Conservation (phyloP, 2,888 invertebrate genomes). For the Eurois occulta region DNA sequence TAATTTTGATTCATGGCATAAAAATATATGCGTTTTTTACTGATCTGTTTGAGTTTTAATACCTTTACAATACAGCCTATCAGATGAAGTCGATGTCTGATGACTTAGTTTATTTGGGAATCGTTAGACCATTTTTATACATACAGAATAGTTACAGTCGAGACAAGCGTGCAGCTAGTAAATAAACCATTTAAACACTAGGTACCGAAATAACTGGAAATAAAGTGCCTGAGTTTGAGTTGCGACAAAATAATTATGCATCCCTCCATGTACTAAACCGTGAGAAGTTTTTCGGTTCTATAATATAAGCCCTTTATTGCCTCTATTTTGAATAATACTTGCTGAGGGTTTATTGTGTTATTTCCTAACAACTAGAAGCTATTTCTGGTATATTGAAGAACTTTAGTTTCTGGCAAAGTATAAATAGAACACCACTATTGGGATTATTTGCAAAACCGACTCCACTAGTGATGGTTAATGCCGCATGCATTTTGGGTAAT, state of each 20-base stretch:
- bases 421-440: background rate
- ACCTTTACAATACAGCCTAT: conserved; percentile 57
- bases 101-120: conserved; percentile 12
- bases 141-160: conserved; percentile 42
- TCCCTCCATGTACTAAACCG: background rate
- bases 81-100: conserved; percentile 42
- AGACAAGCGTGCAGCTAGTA: conserved; percentile 53
- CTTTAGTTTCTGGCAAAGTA: background rate
- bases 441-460: background rate
- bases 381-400: background rate
- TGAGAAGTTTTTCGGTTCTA: background rate
- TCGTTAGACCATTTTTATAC: conserved; percentile 38
- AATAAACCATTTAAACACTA: background rate
- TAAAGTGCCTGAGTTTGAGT: background rate
- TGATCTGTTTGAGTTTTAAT: conserved; percentile 66
- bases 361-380: background rate
- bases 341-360: too few species aligned
- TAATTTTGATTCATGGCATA: conserved; percentile 67
- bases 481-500: background rate
- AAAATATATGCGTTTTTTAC: conserved; percentile 66
- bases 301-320: background rate
- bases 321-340: background rate
- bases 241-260: background rate
- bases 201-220: background rate
- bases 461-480: background rate